Evolutionary conservation across 2,113 vertebrate species (phyloP), one percentile per base, ranked within the genome.

Genomic region (Strix uralensis): DNA sequence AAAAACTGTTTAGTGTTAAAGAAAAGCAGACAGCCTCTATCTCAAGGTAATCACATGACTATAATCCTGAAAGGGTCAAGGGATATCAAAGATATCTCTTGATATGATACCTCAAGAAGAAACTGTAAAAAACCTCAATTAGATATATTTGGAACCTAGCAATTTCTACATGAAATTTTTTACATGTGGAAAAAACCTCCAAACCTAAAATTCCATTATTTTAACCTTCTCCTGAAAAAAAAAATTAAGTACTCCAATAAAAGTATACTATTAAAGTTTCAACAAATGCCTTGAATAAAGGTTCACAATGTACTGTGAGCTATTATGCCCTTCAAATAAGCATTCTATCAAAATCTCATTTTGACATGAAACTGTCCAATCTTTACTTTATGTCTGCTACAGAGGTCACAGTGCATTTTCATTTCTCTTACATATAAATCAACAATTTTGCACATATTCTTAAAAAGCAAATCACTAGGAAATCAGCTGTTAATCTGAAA

Each of bases 351-450:
- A 82, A 75, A 59, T 23, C 46, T 65, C 70, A 75, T 66, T 95
- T 86, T 95, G 92, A 77, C 58, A 61, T 14, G 22, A 77, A 92
- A 63, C 32, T 75, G 15, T 54, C 44, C 81, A 75, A 72, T 69
- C 66, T 57, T 15, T 1, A 40, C 46, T 57, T 70, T 18, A 42
- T 74, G 75, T 40, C 66, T 86, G 55, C 36, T 54, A 38, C 34
- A 69, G 57, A 58, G 49, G 57, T 72, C 54, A 86, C 26, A 86
- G 27, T 11, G 38, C 36, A 61, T 52, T 61, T 78, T 79, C 25
- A 62, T 40, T 84, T 88, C 85, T 84, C 51, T 44, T 51, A 5
- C 44, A 47, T 14, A 18, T 7, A 58, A 54, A 29, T 57, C 67
- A 81, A 74, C 18, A 66, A 57, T 90, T 67, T 16, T 49, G 23